phyloP scores from a whole-genome alignment of 2,797 vertebrate species.

The Myotis planiceps region DNA sequence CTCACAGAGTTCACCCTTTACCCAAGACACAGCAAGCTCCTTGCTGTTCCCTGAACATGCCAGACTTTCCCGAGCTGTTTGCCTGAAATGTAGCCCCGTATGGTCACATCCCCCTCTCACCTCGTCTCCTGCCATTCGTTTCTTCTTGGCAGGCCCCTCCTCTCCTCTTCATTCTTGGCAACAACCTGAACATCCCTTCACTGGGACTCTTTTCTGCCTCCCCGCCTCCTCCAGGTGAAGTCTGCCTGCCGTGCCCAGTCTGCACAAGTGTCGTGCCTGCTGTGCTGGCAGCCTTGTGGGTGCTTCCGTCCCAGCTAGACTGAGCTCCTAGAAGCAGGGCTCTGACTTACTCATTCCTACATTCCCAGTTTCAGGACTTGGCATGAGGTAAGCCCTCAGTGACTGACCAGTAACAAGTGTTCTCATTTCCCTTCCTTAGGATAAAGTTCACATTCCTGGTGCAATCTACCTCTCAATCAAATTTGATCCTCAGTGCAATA shows the following conservation, averaged over 20 bases:
- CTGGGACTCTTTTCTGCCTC: background rate
- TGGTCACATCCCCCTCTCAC: background rate
- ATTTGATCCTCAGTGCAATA: slow-evolving; percentile 96
- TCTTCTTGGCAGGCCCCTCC: background rate
- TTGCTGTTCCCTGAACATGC: background rate
- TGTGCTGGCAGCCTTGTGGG: background rate
- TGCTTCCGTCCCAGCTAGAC: background rate
- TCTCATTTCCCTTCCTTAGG: slow-evolving; percentile 85
- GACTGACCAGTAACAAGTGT: background rate
- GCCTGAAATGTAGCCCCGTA: background rate
- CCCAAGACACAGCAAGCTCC: background rate
- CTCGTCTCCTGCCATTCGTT: background rate
- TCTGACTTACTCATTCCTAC: background rate
- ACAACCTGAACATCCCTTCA: background rate
- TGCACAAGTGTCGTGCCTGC: background rate
- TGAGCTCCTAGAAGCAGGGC: background rate
- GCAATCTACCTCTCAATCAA: slow-evolving; percentile 98
- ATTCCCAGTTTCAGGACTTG: background rate
- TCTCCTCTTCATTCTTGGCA: background rate
- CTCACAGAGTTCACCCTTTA: background rate
- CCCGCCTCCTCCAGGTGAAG: background rate
- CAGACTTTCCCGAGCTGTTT: background rate
- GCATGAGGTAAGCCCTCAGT: background rate
- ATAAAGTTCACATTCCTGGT: slow-evolving; percentile 98
- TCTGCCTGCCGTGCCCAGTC: too few species aligned